Percentiles rank a stretch among this genome's conserved stretches.
phyloP scores from a whole-genome alignment of 2,888 invertebrate genomes.

The Ectobius pallidus region DNA sequence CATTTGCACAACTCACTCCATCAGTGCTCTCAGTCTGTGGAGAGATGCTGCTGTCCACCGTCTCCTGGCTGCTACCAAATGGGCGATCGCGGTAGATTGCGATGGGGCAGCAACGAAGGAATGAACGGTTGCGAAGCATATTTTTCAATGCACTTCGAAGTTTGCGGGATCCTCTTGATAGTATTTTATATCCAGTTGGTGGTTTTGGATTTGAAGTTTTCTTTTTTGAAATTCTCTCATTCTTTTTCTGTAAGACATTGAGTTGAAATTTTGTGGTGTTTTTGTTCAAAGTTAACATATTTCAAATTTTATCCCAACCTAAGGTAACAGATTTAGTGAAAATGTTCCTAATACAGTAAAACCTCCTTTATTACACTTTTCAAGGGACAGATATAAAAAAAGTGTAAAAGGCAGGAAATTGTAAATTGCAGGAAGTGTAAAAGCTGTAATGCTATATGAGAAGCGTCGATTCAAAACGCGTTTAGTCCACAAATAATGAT shows the following conservation, averaged over 20 bases:
- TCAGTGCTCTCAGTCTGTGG: neutral
- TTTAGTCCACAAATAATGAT: no score
- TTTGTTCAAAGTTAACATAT: no score
- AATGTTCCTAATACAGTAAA: no score
- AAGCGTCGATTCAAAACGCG: no score
- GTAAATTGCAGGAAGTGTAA: no score
- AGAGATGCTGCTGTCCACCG: neutral
- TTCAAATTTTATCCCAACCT: no score
- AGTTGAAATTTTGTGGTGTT: no score
- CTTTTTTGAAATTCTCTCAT: neutral
- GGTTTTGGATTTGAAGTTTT: neutral
- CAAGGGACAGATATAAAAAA: no score
- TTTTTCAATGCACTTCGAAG: constrained; percentile 1
- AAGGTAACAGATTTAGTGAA: no score
- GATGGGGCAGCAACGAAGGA: neutral
- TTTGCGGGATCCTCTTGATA: neutral
- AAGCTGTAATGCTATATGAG: no score
- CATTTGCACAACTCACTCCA: neutral
- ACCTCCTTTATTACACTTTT: no score
- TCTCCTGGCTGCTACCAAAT: neutral
- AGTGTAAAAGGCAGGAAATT: no score
- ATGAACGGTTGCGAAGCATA: neutral
- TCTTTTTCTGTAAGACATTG: neutral
- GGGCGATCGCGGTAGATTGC: neutral
- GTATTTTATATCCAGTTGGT: neutral